Conservation (phyloP, 2,888 invertebrate species). For the Pammene fasciana region DNA sequence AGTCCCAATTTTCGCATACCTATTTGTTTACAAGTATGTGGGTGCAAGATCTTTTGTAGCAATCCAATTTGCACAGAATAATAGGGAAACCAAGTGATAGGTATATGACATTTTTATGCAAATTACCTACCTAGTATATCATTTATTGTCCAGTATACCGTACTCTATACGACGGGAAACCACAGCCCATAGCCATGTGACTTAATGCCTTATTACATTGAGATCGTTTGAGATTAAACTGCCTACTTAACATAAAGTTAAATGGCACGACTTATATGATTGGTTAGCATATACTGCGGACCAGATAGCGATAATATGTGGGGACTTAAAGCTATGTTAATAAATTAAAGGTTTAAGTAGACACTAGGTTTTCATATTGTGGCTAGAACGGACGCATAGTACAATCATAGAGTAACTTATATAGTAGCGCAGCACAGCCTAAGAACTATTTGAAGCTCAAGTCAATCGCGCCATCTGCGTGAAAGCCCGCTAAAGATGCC, state of each 20-base stretch:
- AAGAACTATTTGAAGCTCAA: too few relatives aligned
- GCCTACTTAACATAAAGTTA: constrained; percentile 18
- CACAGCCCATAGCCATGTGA: background rate
- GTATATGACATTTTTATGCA: background rate
- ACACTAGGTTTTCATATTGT: background rate
- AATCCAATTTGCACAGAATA: background rate
- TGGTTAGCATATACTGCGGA: constrained; percentile 20
- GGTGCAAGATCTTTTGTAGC: background rate
- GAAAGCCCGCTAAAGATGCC: too few relatives aligned
- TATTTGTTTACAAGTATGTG: too few relatives aligned
- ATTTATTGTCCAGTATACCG: background rate
- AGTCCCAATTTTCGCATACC: too few relatives aligned
- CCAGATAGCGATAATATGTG: constrained; percentile 22
- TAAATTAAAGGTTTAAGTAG: constrained; percentile 12
- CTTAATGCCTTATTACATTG: constrained; percentile 1
- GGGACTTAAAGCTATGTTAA: constrained; percentile 1
- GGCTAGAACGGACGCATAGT: background rate
- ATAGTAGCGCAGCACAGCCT: too few relatives aligned
- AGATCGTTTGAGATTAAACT: constrained; percentile 9
- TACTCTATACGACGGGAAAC: background rate
- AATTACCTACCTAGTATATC: background rate
- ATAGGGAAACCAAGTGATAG: background rate
- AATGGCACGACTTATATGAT: constrained; percentile 17
- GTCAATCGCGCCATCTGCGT: too few relatives aligned
- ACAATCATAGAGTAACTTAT: too few relatives aligned